phyloP scores from a whole-genome alignment of 2,888 invertebrate genomes.

The Ennomos quercinarius region DNA sequence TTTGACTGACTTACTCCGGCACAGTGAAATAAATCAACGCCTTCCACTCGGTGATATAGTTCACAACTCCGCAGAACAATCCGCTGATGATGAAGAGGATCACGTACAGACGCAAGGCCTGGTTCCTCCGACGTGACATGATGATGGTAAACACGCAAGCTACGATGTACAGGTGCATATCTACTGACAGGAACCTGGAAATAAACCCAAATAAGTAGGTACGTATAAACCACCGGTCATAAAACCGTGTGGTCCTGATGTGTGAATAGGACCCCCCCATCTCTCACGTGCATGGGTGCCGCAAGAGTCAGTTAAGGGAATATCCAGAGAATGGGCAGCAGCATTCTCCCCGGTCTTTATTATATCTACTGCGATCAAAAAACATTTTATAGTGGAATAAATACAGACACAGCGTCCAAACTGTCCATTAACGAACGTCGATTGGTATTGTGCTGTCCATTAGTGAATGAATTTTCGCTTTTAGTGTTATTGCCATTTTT shows the following conservation, averaged over 20 bases:
- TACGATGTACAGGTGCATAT: conserved; percentile 46
- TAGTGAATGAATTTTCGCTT: conserved; percentile 30
- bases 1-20: conserved; percentile 43
- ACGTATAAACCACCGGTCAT: no score
- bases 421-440: conserved; percentile 21
- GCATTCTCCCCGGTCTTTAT: no score
- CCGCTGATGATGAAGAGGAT: conserved; percentile 31
- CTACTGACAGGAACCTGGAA: conserved; percentile 45
- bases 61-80: conserved; percentile 24
- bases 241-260: no score
- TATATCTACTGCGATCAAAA: no score
- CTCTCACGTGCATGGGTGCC: no score
- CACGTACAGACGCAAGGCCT: conserved; percentile 37
- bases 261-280: no score
- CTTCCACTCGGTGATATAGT: conserved; percentile 35
- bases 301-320: no score
- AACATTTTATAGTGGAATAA: no score
- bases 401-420: not conserved
- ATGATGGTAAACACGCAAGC: conserved; percentile 38
- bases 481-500: conserved; percentile 34
- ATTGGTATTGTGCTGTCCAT: not conserved
- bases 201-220: conserved; percentile 11
- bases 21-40: conserved; percentile 23
- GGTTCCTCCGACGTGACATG: conserved; percentile 33
- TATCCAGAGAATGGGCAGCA: no score